These are phyloP conservation scores for Tyria jacobaeae DNA, from an alignment of 2,888 invertebrate species.

Conservation along the genomic window DNA sequence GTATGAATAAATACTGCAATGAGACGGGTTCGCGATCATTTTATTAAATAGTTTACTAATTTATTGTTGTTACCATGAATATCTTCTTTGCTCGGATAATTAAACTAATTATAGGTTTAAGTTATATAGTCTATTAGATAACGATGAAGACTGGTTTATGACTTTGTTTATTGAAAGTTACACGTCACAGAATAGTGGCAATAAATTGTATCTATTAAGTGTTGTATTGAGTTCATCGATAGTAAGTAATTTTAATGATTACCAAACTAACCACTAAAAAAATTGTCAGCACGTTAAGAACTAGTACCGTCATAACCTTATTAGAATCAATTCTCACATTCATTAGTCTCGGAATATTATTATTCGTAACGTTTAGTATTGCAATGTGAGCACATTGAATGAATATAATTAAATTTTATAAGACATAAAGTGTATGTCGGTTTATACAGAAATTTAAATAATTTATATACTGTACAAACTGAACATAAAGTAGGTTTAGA, in stretches of 20 bases:
- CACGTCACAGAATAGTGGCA: neutral
- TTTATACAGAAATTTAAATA: conserved; percentile 7
- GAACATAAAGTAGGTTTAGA: neutral
- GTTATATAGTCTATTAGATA: neutral
- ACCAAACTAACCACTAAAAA: conserved; percentile 26
- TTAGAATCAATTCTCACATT: conserved; percentile 63
- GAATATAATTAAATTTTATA: conserved; percentile 36
- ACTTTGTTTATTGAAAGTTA: neutral
- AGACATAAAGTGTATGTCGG: conserved; percentile 15
- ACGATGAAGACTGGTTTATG: too few species aligned
- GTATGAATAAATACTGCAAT: conserved; percentile 52
- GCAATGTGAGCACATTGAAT: conserved; percentile 32
- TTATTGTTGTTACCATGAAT: neutral
- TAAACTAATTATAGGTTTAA: neutral
- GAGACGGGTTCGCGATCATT: conserved; percentile 31
- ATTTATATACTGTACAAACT: neutral
- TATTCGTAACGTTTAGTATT: conserved; percentile 30
- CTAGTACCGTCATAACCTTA: conserved; percentile 52
- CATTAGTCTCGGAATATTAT: conserved; percentile 47
- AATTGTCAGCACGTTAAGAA: conserved; percentile 45
- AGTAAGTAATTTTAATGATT: conserved; percentile 7
- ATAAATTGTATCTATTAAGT: neutral
- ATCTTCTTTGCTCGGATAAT: neutral
- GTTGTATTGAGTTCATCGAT: neutral
- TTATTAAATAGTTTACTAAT: neutral